phyloP scores from a whole-genome alignment of 2,113 vertebrate genomes.

The Heloderma charlesbogerti region DNA sequence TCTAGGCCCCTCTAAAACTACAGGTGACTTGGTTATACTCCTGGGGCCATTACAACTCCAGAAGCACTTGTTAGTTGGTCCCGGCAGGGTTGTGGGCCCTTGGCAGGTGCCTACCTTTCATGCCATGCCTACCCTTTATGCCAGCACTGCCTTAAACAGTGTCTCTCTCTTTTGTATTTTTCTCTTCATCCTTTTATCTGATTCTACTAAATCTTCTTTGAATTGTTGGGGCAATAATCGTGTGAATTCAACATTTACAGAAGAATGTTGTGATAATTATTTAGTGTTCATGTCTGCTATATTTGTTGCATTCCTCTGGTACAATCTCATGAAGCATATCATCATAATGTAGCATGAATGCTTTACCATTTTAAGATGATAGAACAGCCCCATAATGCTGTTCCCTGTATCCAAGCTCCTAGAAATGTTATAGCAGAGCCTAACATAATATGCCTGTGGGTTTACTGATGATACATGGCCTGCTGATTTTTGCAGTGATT shows the following conservation, averaged over 20 bases:
- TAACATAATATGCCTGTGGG: not conserved
- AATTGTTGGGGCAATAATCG: not conserved
- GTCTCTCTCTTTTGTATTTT: not conserved
- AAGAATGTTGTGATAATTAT: not conserved
- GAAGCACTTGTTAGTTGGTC: too few relatives aligned
- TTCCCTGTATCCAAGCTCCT: not conserved
- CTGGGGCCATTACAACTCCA: too few relatives aligned
- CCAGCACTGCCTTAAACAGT: not conserved
- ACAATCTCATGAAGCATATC: not conserved
- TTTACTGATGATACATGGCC: fast-evolving
- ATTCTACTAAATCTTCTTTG: not conserved
- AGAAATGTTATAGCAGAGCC: not conserved
- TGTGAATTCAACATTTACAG: not conserved
- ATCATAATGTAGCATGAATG: not conserved
- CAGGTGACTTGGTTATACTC: too few relatives aligned
- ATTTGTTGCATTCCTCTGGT: not conserved
- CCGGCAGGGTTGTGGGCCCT: too few relatives aligned
- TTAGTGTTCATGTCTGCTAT: not conserved
- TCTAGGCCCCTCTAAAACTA: too few relatives aligned
- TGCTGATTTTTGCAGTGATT: not conserved
- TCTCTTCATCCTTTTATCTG: not conserved
- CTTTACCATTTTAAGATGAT: not conserved
- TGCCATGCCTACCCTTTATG: too few relatives aligned
- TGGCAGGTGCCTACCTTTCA: too few relatives aligned
- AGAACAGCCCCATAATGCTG: fast-evolving